Evolutionary conservation across 2,888 invertebrate genomes (phyloP), one percentile per base, ranked within the genome.

Genomic region (Macaria notata): DNA sequence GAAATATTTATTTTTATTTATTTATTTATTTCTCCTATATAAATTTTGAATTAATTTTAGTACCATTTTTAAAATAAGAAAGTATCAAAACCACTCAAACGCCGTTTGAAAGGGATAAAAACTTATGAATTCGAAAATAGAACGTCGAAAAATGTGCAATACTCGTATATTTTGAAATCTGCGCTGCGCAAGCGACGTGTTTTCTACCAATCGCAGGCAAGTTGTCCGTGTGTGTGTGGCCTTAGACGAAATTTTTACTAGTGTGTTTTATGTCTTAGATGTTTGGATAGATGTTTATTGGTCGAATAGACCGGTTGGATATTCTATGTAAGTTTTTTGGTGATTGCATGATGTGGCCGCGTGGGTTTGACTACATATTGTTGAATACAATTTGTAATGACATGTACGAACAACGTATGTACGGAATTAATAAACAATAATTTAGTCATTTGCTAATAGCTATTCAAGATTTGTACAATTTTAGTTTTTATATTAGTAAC

Each of bases 41-140:
- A 33, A 4, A 33, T 33, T 6, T 4, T 33, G 4, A 33, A 4
- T 4, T 33, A 36, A 36, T 6, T 6, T 6, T 6, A 36, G 33
- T 36, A 36, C 7, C 33, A 36, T 6, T 6, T 31, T 29, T 41
- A 54, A 49, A 44, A 44, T 73, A 70, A 76, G 66, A 78, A 83
- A 87, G 74, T 78, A 86, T 76, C 84, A 90, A 88, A 49, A 77
- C 42, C n/a, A 0, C 9, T 60, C 53, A 42, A 8, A n/a, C 72
- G 38, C 48, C 33, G 62, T 75, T 71, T 30, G 55, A 56, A 69
- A 77, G 75, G 83, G 76, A 85, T 86, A 90, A 91, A 91, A 90
- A 89, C 83, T 84, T 71, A 71, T 72, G 73, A 79, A 75, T 71
- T 72, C 87, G 88, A 90, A 90, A 91, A 90, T 88, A 91, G 90